Percentiles rank a stretch among this genome's conserved stretches.
phyloP scores from a whole-genome alignment of 2,888 invertebrate species.

The Malacosoma neustria region DNA sequence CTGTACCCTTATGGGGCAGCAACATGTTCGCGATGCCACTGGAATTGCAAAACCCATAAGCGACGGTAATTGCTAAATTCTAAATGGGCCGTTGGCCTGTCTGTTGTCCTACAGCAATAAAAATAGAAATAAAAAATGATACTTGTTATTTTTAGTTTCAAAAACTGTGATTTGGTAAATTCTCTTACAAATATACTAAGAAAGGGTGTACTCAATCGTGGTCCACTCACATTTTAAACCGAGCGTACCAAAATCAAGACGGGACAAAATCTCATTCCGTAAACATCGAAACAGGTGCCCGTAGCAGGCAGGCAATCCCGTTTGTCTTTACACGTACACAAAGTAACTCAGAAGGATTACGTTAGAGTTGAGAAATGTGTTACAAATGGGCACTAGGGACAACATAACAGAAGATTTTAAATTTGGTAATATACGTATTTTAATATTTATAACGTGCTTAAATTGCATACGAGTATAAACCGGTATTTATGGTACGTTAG shows the following conservation, averaged over 20 bases:
- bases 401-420: slow-evolving; percentile 3
- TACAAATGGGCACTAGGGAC: slow-evolving; percentile 19
- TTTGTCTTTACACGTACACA: slow-evolving; percentile 47
- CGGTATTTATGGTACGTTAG: not conserved
- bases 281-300: slow-evolving; percentile 49
- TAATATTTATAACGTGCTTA: not conserved
- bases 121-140: too few species aligned
- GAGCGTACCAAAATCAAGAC: slow-evolving; percentile 39
- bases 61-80: too few species aligned
- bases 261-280: slow-evolving; percentile 32
- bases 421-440: not conserved
- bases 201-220: slow-evolving; percentile 23
- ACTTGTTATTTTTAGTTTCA: too few species aligned
- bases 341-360: too few species aligned
- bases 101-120: too few species aligned
- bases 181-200: too few species aligned
- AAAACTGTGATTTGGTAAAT: too few species aligned
- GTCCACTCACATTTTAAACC: slow-evolving; percentile 24
- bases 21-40: too few species aligned
- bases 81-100: too few species aligned
- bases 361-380: too few species aligned
- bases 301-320: slow-evolving; percentile 50
- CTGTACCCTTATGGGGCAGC: too few species aligned
- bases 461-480: slow-evolving; percentile 1
- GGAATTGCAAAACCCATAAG: too few species aligned